Evolutionary conservation across 2,113 vertebrate species (phyloP), one percentile per base, ranked within the genome.

Genomic region (Xyliphius kryptos): DNA sequence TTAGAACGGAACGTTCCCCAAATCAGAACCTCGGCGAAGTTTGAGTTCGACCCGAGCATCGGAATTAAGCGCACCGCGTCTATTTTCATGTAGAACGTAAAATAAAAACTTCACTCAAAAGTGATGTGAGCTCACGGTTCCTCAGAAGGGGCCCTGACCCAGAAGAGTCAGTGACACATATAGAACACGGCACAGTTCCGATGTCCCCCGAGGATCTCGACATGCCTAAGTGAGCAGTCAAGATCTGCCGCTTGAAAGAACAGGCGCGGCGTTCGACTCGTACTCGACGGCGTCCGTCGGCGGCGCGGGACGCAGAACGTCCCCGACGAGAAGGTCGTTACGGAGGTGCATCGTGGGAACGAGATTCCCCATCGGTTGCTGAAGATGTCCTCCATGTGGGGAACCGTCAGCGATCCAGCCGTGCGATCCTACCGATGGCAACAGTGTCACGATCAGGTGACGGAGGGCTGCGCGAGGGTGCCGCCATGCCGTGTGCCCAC

Each of bases 341-440:
- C 26, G 26, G 26, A 6, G 26, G 26, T 6, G 4, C 4, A 32
- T 3, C 2, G 26, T 3, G 26, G 1, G 26, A 3, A n/a, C n/a
- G n/a, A n/a, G n/a, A n/a, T n/a, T n/a, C n/a, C n/a, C n/a, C n/a
- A n/a, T 1, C 26, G 26, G 26, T 32, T 1, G 7, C 26, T 3
- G 26, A 32, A 6, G 2, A 32, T 6, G 26, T 32, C 26, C 26
- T 32, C 26, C n/a, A n/a, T n/a, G n/a, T n/a, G n/a, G n/a, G n/a
- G n/a, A n/a, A n/a, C n/a, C n/a, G 26, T 3, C 26, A 3, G 53
- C 22, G 21, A 53, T 66, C 50, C 81, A 83, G 73, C 83, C 82
- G 83, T 82, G 82, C 82, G 56, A 56, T 47, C 74, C 72, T 77
- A 80, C 76, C 81, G 79, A 72, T 81, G 80, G 85, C 83, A 85